These are phyloP conservation scores for Spisula subtruncata DNA, from an alignment of 2,888 invertebrate genomes.

Conservation along the genomic window DNA sequence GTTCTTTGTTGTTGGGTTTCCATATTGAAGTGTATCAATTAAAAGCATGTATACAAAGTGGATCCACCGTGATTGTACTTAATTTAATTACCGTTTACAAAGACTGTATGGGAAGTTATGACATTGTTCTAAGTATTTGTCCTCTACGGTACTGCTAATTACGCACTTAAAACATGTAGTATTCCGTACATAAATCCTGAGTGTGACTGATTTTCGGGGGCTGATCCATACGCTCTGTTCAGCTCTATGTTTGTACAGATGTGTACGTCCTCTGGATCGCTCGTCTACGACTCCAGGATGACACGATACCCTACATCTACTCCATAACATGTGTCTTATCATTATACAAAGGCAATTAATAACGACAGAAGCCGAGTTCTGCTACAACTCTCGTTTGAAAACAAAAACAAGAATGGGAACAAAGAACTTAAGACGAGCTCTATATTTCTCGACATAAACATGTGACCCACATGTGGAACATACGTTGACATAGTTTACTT, in stretches of 20 bases:
- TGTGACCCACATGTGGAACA: conserved; percentile 14
- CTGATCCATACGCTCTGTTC: not conserved
- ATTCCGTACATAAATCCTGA: not conserved
- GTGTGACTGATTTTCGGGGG: not conserved
- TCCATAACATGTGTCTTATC: not conserved
- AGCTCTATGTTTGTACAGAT: not conserved
- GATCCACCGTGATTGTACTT: conserved; percentile 14
- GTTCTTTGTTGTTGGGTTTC: not conserved
- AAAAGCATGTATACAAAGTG: conserved; percentile 28
- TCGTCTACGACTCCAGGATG: not conserved
- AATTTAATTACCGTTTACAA: conserved; percentile 26
- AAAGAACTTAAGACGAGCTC: not conserved
- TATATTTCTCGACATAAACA: not conserved
- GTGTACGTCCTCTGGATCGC: not conserved
- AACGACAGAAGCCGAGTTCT: not conserved
- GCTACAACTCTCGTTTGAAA: not conserved
- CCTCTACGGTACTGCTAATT: not conserved
- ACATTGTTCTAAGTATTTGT: not conserved
- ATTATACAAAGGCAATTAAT: conserved; percentile 28
- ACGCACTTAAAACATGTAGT: conserved; percentile 11
- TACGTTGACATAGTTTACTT: conserved; percentile 10
- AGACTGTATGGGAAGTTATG: not conserved
- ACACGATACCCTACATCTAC: conserved; percentile 12
- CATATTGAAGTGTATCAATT: conserved; percentile 3
- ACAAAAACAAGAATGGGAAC: not conserved